Evolutionary conservation across 2,797 vertebrate species (phyloP).

Genomic region (Aselliscus stoliczkanus): DNA sequence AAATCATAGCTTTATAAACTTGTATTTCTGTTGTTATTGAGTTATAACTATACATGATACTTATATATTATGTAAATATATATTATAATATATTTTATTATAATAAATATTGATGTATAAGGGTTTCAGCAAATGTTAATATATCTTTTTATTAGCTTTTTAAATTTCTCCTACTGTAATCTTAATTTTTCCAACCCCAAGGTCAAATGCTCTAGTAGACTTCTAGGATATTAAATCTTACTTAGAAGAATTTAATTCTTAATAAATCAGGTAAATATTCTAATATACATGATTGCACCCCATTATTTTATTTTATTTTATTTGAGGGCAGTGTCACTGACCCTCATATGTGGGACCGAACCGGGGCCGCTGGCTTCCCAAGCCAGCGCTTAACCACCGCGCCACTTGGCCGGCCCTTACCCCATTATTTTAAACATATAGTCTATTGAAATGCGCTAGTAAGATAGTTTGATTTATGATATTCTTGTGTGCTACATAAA

Average conservation of each 20-base stretch:
- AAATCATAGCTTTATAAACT: background rate
- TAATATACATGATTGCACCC: background rate
- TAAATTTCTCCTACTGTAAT: background rate
- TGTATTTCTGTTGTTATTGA: background rate
- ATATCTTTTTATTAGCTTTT: background rate
- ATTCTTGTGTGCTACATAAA: background rate
- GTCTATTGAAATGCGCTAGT: background rate
- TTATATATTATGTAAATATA: background rate
- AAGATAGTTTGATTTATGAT: background rate
- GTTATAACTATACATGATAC: background rate
- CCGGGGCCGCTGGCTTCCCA: too few species aligned
- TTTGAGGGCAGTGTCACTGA: too few species aligned
- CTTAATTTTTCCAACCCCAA: background rate
- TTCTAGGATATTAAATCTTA: background rate
- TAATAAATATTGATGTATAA: background rate
- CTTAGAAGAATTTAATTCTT: background rate
- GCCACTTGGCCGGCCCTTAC: too few species aligned
- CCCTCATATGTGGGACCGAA: too few species aligned
- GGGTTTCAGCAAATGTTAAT: background rate
- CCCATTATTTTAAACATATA: background rate
- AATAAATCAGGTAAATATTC: background rate
- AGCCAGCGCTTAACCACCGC: too few species aligned
- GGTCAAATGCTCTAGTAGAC: background rate
- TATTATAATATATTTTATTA: background rate
- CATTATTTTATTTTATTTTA: background rate